Evolutionary conservation across 1,140 invertebrate species (phyloP).

Genomic region (Semibalanus balanoides): DNA sequence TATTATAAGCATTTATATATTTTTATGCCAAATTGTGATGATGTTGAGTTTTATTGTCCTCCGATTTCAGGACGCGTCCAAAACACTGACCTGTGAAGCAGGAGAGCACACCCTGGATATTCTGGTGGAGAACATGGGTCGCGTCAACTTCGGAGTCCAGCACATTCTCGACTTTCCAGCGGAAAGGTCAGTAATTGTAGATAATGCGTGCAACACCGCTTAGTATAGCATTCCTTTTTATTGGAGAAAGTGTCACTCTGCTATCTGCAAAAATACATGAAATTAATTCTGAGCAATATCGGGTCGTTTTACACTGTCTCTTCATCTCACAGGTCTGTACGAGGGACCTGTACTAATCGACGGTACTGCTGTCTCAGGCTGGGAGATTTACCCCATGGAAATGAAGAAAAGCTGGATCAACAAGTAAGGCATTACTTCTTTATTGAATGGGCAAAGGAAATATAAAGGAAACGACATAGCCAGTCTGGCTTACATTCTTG

Average conservation of each 20-base stretch:
- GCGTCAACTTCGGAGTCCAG: conserved; percentile 38
- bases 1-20: too few species aligned
- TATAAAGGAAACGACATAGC: too few species aligned
- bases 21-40: too few species aligned
- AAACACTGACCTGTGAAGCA: conserved; percentile 12
- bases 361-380: conserved; percentile 28
- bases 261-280: too few species aligned
- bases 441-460: too few species aligned
- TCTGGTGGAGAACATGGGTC: conserved; percentile 43
- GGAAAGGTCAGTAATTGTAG: conserved; percentile 6
- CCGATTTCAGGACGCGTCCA: neutral
- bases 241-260: too few species aligned
- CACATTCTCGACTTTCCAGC: conserved; percentile 24
- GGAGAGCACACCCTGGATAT: conserved; percentile 33
- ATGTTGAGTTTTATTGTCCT: too few species aligned
- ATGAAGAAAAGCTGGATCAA: conserved; percentile 28
- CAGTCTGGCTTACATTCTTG: too few species aligned
- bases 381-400: conserved; percentile 38
- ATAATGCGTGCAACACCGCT: too few species aligned
- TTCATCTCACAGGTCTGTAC: conserved; percentile 28
- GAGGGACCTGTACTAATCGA: conserved; percentile 34
- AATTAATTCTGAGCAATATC: too few species aligned
- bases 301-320: too few species aligned
- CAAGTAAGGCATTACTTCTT: neutral
- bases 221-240: too few species aligned